Conservation (phyloP, 2,797 vertebrate species). For the Stomatorhinus walkeri region DNA sequence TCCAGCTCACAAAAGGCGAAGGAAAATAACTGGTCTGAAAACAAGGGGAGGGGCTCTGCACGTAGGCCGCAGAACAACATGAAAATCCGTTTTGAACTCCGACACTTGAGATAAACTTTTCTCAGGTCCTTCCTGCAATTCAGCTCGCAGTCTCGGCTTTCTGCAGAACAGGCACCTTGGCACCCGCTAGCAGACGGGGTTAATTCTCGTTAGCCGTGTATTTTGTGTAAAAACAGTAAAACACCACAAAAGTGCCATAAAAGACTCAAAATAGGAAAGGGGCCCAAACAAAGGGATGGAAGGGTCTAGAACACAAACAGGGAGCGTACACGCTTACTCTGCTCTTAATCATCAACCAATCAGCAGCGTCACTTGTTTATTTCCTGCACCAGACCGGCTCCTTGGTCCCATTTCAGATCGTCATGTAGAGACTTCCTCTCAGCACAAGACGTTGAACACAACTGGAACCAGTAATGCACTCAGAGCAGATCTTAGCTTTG, state of each 20-base stretch:
- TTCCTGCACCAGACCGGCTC: not conserved
- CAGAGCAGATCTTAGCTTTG: not conserved
- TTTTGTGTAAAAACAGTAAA: not conserved
- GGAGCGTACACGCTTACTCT: not conserved
- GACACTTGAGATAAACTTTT: not conserved
- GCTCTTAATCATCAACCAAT: not conserved
- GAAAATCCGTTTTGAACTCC: not conserved
- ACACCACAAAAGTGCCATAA: constrained; percentile 2
- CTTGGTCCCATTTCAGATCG: not conserved
- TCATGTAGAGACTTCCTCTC: not conserved
- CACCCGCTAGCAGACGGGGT: not conserved
- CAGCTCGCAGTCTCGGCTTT: not conserved
- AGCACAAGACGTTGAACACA: not conserved
- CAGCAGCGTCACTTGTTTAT: not conserved
- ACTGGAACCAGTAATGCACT: not conserved
- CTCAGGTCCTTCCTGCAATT: constrained; percentile 11
- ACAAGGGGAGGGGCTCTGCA: not conserved
- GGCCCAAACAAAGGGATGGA: constrained; percentile 5
- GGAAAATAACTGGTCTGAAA: constrained; percentile 3
- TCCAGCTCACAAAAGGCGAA: not conserved
- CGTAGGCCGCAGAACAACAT: not conserved
- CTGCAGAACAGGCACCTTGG: constrained; percentile 4
- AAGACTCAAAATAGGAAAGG: constrained; percentile 8
- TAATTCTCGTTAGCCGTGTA: not conserved
- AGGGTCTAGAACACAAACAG: not conserved